Evolutionary conservation across 2,797 vertebrate genomes (phyloP), one percentile per base, ranked within the genome.

Genomic region (Hoplostethus atlanticus): DNA sequence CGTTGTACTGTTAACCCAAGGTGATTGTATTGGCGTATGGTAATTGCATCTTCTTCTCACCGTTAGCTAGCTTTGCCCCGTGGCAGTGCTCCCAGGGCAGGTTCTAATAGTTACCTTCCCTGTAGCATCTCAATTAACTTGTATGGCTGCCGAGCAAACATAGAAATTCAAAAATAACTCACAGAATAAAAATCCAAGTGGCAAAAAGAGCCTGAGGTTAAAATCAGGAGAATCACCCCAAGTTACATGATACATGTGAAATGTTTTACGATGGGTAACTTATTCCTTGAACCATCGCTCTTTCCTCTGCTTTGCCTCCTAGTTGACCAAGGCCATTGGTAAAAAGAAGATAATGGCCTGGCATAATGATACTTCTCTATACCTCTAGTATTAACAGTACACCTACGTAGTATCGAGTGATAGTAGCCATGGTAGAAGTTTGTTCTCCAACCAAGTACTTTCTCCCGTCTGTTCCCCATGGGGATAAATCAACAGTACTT

Each of bases 1-100:
- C 64, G 71, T 85, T 86, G 82, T 73, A 60, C 47, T 51, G 62
- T 53, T 65, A 77, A 46, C 76, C 84, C 72, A 3, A 76, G 79
- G 71, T 84, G 62, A 52, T 86, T 84, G 80, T 59, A 48, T 61
- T 54, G 36, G 64, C 59, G 25, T 70, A 44, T 63, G 58, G 72
- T 78, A 76, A 79, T 84, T 67, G 17, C 3, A 0, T 10, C 56
- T 12, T 75, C 28, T 63, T 56, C 64, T 47, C 58, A 16, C 48
- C 3, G 36, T 55, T 42, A 58, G 40, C 58, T 44, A 67, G 71
- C 76, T 79, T 68, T 71, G 76, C 80, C 77, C 72, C 47, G 25
- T 77, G 77, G 77, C 81, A 57, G 44, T 0, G 36, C 77, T 85
- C 28, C 44, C 42, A 79, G 85, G 28, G 69, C 67, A 76, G 56